Evolutionary conservation across 2,113 vertebrate genomes (phyloP).

Genomic region (Nesoenas mayeri): DNA sequence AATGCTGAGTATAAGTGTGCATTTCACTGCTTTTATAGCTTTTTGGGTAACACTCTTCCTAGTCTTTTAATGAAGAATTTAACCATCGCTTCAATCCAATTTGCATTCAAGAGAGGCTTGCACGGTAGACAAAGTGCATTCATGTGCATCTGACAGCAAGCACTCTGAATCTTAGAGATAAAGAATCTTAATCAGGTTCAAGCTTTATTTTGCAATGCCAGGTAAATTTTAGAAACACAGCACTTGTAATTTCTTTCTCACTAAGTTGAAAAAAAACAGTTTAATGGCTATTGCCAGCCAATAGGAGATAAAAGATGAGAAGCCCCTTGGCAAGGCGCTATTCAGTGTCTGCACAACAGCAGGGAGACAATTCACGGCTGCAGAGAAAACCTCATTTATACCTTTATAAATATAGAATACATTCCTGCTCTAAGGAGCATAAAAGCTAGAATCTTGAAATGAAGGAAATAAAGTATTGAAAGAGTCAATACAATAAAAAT

Average conservation of each 20-base stretch:
- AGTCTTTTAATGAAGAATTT: background rate
- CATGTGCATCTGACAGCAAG: slow-evolving; percentile 8
- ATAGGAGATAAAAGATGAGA: background rate
- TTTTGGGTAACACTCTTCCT: background rate
- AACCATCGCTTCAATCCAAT: background rate
- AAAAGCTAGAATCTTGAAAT: background rate
- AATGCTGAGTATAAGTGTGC: background rate
- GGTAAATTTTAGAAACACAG: background rate
- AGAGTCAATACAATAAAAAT: background rate
- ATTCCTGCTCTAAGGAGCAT: background rate
- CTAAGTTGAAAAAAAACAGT: background rate
- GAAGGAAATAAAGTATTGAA: background rate
- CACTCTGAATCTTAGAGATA: background rate
- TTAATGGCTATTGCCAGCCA: background rate
- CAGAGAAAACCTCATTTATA: background rate
- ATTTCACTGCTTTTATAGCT: background rate
- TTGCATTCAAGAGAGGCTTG: background rate
- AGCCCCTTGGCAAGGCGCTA: background rate
- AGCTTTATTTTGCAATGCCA: background rate
- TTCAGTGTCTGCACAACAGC: background rate
- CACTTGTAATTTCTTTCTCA: background rate
- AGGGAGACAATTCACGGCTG: background rate
- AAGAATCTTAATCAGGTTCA: background rate
- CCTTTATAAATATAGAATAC: background rate
- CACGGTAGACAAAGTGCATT: background rate